These are phyloP conservation scores for Australoheros scitulus DNA, from an alignment of 2,113 vertebrate genomes.

Conservation along the genomic window DNA sequence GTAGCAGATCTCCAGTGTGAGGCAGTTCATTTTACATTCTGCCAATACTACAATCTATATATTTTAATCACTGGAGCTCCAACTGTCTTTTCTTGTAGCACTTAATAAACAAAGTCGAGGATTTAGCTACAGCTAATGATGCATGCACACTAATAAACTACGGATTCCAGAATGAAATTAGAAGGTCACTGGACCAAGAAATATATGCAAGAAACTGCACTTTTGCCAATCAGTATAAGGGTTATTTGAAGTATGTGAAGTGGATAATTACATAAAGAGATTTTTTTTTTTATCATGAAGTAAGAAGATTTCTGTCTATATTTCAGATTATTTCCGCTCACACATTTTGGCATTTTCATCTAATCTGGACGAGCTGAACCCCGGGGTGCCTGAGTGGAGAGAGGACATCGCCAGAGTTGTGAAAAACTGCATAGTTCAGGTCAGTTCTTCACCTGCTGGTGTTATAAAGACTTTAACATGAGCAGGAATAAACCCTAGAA, in stretches of 20 bases:
- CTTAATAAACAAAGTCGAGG: background rate
- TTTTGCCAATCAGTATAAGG: background rate
- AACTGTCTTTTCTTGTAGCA: background rate
- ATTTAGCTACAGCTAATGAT: background rate
- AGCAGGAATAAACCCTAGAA: background rate
- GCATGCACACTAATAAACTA: background rate
- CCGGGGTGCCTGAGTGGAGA: constrained; percentile 91
- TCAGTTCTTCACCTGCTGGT: constrained; percentile 42
- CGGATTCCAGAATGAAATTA: background rate
- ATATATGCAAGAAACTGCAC: background rate
- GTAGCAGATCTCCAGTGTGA: background rate
- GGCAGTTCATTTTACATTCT: constrained; percentile 6
- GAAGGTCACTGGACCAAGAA: background rate
- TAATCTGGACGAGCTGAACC: constrained; percentile 92
- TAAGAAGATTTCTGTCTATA: constrained; percentile 5
- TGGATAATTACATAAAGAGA: background rate
- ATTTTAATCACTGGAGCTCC: background rate
- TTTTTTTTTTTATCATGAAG: background rate
- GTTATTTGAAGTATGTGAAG: background rate
- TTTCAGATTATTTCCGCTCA: constrained; percentile 90
- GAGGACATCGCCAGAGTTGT: constrained; percentile 87
- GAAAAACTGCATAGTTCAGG: constrained; percentile 87
- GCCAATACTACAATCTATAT: background rate
- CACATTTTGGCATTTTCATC: constrained; percentile 88
- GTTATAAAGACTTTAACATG: background rate